phyloP scores from a whole-genome alignment of 2,797 vertebrate genomes.

The Protosalanx chinensis region DNA sequence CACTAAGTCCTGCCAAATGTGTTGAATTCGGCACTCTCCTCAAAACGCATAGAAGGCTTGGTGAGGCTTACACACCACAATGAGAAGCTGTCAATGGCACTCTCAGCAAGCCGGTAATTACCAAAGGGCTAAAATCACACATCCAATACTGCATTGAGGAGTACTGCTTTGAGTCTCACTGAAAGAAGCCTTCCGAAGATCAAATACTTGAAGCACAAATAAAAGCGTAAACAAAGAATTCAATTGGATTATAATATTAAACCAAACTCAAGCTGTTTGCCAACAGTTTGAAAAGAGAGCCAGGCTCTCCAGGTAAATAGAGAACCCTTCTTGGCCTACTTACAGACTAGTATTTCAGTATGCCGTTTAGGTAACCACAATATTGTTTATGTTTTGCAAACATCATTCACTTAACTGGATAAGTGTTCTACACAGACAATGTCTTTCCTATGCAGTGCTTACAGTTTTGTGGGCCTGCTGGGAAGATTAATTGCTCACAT shows the following conservation, averaged over 20 bases:
- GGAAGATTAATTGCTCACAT: too few relatives aligned
- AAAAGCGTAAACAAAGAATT: conserved; percentile 18
- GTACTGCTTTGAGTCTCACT: conserved; percentile 21
- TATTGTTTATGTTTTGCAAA: conserved; percentile 24
- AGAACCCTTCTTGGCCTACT: conserved; percentile 20
- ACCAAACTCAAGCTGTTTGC: conserved; percentile 4
- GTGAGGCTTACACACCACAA: conserved; percentile 47
- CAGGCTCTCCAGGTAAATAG: conserved; percentile 6
- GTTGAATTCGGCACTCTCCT: conserved; percentile 54
- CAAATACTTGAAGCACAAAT: conserved; percentile 28
- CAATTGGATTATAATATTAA: conserved; percentile 16
- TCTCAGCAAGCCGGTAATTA: conserved; percentile 49
- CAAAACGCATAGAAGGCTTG: conserved; percentile 43
- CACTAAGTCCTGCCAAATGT: conserved; percentile 52
- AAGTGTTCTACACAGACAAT: too few relatives aligned
- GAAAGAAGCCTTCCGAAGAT: conserved; percentile 21
- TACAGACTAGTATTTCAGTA: conserved; percentile 25
- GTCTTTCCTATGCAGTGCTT: too few relatives aligned
- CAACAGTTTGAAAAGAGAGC: conserved; percentile 9
- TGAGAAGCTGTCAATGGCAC: conserved; percentile 53
- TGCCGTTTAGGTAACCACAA: conserved; percentile 29
- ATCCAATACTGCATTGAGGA: conserved; percentile 19
- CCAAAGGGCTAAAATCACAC: conserved; percentile 31
- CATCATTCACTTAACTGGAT: too few relatives aligned
- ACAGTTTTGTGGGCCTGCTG: too few relatives aligned